A percentile compares a stretch with the other conserved stretches of the same genome.
These are phyloP conservation scores for Thermophis baileyi DNA, from an alignment of 2,113 vertebrate species.

Conservation along the genomic window DNA sequence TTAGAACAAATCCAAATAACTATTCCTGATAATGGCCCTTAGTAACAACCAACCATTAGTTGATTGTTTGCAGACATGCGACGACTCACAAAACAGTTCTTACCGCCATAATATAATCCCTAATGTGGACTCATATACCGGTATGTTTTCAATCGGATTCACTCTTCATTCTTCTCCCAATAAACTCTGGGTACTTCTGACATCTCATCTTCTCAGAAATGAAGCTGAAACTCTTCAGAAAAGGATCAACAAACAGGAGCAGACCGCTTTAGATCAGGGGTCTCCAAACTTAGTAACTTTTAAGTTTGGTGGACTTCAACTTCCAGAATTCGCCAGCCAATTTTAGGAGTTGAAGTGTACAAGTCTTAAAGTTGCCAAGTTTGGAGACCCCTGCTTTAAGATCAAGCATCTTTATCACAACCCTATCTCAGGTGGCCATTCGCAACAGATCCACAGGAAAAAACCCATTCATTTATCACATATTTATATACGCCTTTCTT, in stretches of 20 bases:
- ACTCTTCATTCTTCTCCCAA: not conserved
- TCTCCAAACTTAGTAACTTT: not conserved
- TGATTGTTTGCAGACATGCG: not conserved
- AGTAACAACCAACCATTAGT: not conserved
- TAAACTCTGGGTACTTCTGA: not conserved
- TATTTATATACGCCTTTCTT: not conserved
- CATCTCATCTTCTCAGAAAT: not conserved
- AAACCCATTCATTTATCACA: not conserved
- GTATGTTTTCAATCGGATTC: not conserved
- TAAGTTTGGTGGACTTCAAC: not conserved
- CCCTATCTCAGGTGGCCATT: not conserved
- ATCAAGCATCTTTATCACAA: not conserved
- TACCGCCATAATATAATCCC: not conserved
- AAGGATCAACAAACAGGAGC: not conserved
- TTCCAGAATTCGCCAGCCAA: not conserved
- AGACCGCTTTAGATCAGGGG: not conserved
- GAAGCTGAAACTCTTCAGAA: not conserved
- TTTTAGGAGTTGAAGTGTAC: not conserved
- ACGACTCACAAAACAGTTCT: not conserved
- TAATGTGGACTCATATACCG: not conserved
- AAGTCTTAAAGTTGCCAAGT: not conserved
- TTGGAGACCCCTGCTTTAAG: not conserved
- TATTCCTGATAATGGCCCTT: not conserved
- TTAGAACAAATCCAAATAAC: not conserved
- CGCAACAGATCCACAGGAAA: not conserved